Conservation (phyloP, 64 coral and sea anemone genomes). For the Dendrophyllia cribrosa region DNA sequence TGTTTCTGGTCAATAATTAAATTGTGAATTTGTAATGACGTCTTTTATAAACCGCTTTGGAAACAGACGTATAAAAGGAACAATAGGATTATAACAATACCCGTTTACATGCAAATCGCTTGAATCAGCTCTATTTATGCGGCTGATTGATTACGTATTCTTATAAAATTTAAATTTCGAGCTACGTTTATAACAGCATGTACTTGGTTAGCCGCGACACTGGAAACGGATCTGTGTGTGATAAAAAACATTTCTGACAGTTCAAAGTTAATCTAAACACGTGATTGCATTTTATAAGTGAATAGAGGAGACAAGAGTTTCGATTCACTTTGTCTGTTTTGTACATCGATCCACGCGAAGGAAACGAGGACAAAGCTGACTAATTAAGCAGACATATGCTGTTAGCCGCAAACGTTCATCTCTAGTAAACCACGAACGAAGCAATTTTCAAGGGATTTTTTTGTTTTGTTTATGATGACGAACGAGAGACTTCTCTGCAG, state of each 20-base stretch:
- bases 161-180: slow-evolving; percentile 31
- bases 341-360: neutral
- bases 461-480: neutral
- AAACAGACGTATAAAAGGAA: neutral
- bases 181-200: slow-evolving; percentile 28
- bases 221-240: neutral
- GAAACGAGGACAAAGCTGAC: neutral
- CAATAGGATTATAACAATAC: slow-evolving; percentile 25
- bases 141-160: neutral
- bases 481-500: neutral
- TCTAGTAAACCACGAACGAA: neutral
- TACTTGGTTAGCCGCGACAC: neutral
- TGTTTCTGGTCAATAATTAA: neutral
- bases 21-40: slow-evolving; percentile 7
- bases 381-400: neutral
- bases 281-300: slow-evolving; percentile 12
- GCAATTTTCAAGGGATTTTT: neutral
- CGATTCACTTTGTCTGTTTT: neutral
- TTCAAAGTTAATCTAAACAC: neutral
- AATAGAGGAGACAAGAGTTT: neutral
- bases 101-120: slow-evolving; percentile 21
- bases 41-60: slow-evolving; percentile 33
- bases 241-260: neutral
- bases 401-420: neutral
- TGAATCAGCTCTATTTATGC: slow-evolving; percentile 19